These are phyloP conservation scores for Watsonalla binaria DNA, from an alignment of 2,888 invertebrate genomes.

Conservation along the genomic window DNA sequence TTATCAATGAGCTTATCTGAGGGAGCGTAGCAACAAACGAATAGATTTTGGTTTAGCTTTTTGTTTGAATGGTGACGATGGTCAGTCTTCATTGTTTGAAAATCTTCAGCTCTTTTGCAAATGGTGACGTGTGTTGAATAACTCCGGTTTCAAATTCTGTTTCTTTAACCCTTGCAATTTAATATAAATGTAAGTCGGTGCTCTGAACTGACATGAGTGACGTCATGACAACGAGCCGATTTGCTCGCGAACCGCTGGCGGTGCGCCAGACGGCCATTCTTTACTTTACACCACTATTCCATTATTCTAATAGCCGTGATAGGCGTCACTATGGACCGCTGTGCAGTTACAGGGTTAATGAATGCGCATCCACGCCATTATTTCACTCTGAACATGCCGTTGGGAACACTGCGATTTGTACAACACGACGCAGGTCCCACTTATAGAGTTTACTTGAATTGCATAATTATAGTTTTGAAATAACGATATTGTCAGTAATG, in stretches of 20 bases:
- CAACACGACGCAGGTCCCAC: neutral
- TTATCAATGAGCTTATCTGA: no score
- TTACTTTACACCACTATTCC: conserved; percentile 59
- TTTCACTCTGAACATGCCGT: conserved; percentile 18
- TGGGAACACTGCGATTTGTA: conserved; percentile 17
- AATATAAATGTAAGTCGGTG: neutral
- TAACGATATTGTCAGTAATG: no score
- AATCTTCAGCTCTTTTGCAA: no score
- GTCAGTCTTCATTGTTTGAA: no score
- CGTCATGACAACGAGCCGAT: conserved; percentile 33
- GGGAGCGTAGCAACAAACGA: no score
- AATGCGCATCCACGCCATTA: conserved; percentile 37
- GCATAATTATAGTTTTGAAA: no score
- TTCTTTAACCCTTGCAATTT: neutral
- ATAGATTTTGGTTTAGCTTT: no score
- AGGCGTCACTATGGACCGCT: conserved; percentile 40
- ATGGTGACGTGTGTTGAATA: no score
- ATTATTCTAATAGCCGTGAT: conserved; percentile 59
- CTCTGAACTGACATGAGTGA: conserved; percentile 5
- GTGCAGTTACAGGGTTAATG: conserved; percentile 49
- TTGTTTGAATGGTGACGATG: no score
- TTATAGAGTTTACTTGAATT: neutral
- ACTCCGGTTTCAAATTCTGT: no score
- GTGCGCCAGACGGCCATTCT: conserved; percentile 52
- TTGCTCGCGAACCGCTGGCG: conserved; percentile 42